Conservation (phyloP, 1,140 invertebrate species). For the Calosoma granatense region DNA sequence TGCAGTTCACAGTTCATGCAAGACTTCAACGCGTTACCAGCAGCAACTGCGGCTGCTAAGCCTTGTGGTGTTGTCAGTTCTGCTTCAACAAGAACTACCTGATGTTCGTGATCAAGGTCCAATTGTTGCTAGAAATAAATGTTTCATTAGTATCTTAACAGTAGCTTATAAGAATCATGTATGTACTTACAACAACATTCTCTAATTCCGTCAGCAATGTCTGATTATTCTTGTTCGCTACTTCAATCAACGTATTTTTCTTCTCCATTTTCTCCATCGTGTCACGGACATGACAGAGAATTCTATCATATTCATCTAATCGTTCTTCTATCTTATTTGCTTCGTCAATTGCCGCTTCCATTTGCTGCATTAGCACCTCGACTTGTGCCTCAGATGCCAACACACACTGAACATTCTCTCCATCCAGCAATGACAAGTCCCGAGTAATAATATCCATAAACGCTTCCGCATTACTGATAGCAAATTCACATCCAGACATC, state of each 20-base stretch:
- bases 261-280: conserved; percentile 85
- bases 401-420: conserved; percentile 44
- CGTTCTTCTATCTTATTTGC: conserved; percentile 64
- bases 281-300: conserved; percentile 68
- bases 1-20: conserved; percentile 65
- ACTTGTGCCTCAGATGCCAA: conserved; percentile 53
- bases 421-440: conserved; percentile 74
- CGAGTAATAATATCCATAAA: conserved; percentile 76
- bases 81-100: conserved; percentile 47
- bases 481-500: conserved; percentile 64
- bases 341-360: conserved; percentile 70
- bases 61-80: conserved; percentile 58
- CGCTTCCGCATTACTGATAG: conserved; percentile 75
- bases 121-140: conserved; percentile 48
- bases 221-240: conserved; percentile 75
- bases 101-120: conserved; percentile 60
- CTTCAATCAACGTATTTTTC: conserved; percentile 81
- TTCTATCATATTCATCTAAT: conserved; percentile 66
- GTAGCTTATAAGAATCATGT: too few species aligned
- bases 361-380: conserved; percentile 70
- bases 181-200: conserved; percentile 68
- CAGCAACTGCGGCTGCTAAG: conserved; percentile 63
- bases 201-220: conserved; percentile 69
- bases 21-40: conserved; percentile 66
- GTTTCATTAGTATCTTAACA: background rate